Conservation (phyloP, 2,113 vertebrate species). For the Zapornia atra region DNA sequence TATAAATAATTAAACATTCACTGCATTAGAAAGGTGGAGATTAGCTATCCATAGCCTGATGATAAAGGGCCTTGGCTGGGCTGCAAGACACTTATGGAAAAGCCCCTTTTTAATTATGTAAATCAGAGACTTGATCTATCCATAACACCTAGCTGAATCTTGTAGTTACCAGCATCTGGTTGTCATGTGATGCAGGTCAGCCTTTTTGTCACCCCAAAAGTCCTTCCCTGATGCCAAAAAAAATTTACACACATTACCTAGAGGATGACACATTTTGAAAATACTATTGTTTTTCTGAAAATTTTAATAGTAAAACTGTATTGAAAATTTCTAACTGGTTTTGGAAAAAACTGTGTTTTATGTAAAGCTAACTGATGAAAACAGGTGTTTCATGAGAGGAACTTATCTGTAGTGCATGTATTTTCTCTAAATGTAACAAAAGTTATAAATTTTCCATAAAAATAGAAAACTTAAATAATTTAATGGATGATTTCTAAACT, state of each 20-base stretch:
- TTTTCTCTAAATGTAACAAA: neutral
- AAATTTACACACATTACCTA: neutral
- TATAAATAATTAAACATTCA: neutral
- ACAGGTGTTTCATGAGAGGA: neutral
- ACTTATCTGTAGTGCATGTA: fast-evolving
- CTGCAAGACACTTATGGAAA: neutral
- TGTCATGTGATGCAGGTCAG: neutral
- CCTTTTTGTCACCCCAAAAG: neutral
- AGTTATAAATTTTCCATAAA: neutral
- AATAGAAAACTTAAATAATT: neutral
- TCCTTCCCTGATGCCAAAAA: neutral
- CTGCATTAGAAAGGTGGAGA: neutral
- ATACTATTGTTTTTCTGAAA: neutral
- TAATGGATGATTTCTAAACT: neutral
- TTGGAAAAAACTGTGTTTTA: neutral
- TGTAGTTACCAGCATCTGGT: neutral
- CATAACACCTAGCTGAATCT: neutral
- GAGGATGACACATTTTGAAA: neutral
- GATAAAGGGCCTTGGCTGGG: neutral
- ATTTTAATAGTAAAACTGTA: neutral
- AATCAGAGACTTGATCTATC: neutral
- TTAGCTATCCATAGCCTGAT: neutral
- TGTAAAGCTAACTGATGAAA: neutral
- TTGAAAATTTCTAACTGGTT: neutral
- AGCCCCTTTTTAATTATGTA: neutral